Base-by-base conservation (phyloP, 1,140 invertebrate genomes). In the Zaprionus ornatus region DNA sequence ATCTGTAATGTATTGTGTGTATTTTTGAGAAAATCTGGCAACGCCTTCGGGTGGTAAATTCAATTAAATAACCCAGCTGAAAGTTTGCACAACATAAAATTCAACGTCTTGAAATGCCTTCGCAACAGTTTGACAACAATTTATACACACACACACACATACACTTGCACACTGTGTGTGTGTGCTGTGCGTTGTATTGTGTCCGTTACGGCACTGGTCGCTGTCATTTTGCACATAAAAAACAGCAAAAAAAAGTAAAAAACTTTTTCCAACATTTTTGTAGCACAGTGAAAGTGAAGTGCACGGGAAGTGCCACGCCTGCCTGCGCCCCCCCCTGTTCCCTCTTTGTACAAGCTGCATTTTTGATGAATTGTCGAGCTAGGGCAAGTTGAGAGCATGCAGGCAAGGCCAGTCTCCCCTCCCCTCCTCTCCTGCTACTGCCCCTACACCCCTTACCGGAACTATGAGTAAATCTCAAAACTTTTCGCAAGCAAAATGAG, bases 41-140 rank as follows among this genome's bases (percentile, higher is more conserved):
- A 72, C 67, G 83, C 84, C 80, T 74, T 88, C 65, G 84, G 74
- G 80, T 84, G 80, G 77, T 66, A 90, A 87, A 87, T 90, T 87
- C 84, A 87, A 87, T 87, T 88, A 87, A 87, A 87, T 88, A 87
- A 87, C 80, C 80, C 80, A 67, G 83, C 65, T 80, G 78, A 87
- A 88, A 50, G 85, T 86, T 87, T 32, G 29, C 62, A 62, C 54
- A 74, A 83, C 70, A 80, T 42, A 71, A 77, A 77, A 77, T 71
- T 69, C 82, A 76, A 62, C 79, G 76, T 87, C 83, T 83, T 88
- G 84, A 71, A 88, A 83, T 83, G 77, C 63, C 76, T 88, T 74
- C 37, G 83, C 84, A 83, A 88, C 83, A 88, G 84, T 87, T 87
- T 88, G 83, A 87, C 80, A 87, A 80, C 69, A 88, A 87, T 87